phyloP scores from a whole-genome alignment of 2,888 invertebrate genomes.

The Cordylochernes scorpioides region DNA sequence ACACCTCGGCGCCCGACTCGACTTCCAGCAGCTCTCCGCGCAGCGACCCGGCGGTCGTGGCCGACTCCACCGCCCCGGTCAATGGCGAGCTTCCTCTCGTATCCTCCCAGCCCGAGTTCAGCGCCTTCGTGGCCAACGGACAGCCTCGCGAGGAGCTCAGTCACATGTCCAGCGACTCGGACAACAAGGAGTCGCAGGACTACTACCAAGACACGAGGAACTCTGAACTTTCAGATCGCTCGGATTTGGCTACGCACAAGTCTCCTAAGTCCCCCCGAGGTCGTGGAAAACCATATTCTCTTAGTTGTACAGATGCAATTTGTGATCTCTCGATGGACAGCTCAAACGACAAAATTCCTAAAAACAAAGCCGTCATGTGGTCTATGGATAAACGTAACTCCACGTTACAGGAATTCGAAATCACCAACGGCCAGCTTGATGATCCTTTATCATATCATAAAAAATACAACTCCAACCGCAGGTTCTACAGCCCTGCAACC shows the following conservation, averaged over 20 bases:
- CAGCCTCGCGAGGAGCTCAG: constrained; percentile 5
- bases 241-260: constrained; percentile 1
- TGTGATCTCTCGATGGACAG: constrained; percentile 9
- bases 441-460: too few species aligned
- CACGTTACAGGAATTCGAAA: constrained; percentile 9
- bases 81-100: constrained; percentile 7
- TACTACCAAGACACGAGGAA: constrained; percentile 1
- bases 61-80: constrained; percentile 8
- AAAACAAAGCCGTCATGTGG: constrained; percentile 7
- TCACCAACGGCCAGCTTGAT: constrained; percentile 10
- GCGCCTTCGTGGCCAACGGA: constrained; percentile 7
- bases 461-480: constrained; percentile 2
- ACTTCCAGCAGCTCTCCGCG: constrained; percentile 11
- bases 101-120: constrained; percentile 7
- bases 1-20: constrained; percentile 9
- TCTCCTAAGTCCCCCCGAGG: constrained; percentile 10
- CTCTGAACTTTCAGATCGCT: too few species aligned
- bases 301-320: constrained; percentile 2
- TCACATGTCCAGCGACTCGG: constrained; percentile 10
- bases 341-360: constrained; percentile 6
- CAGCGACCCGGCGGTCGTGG: constrained; percentile 10
- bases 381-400: constrained; percentile 5
- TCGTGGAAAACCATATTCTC: constrained; percentile 6
- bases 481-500: constrained; percentile 8
- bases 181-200: constrained; percentile 11